Evolutionary conservation across 1,140 invertebrate genomes (phyloP), one percentile per base, ranked within the genome.

Genomic region (Atta cephalotes): DNA sequence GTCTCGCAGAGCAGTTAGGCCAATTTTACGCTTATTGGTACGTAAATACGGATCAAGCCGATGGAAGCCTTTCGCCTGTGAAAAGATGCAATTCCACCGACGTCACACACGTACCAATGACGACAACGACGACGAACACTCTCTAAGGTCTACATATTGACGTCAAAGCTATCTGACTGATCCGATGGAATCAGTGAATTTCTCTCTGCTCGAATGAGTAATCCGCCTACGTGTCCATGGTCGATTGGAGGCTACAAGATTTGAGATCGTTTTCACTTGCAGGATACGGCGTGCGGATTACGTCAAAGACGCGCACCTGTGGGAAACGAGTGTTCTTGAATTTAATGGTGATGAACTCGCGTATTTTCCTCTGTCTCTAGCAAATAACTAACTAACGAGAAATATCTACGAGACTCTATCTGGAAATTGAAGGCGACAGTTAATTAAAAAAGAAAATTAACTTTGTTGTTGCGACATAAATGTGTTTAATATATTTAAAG

Each of bases 11-110:
- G 91, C 88, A 91, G 92, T 94, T 93, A 89, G 92, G 91, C 93
- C 94, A 95, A 95, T 95, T 94, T 94, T 92, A 93, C 93, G 94
- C 94, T 94, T 93, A 94, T 94, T 93, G 93, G 93, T 92, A 94
- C 93, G 93, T 93, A 93, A 94, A 94, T 94, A 93, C 90, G 89
- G 85, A 90, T 87, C 79, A 66, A 87, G 79, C 82, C 76, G 45
- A 45, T 65, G 81, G 82, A 87, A 31, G 60, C 65, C 70, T 62
- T 45, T 68, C 71, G 78, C 60, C 10, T 45, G 79, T 58, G 62
- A 81, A 58, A 82, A 87, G 86, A 81, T 60, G 88, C 71, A 71
- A 90, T 85, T 88, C 63, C 39, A 56, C 58, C 63, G 39, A 45
- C 51, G n/a, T 70, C 70, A 60, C 58, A 80, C 51, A 16, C 21